phyloP scores from a whole-genome alignment of 1,140 invertebrate species.

The Bombyx mori region ASM3026992v2 NC_085132.1:9733501-9734000 shows the following conservation, averaged over 20 bases:
- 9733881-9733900: constrained; percentile 94
- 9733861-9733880: constrained; percentile 94
- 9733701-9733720: constrained; percentile 56
- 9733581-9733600: too few species aligned
- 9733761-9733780: constrained; percentile 95
- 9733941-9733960: not conserved
- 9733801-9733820: constrained; percentile 86
- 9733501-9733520: too few species aligned
- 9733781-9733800: constrained; percentile 98
- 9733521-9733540: too few species aligned
- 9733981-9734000: too few species aligned
- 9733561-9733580: too few species aligned
- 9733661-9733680: constrained; percentile 51
- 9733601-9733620: too few species aligned
- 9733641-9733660: constrained; percentile 57
- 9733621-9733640: constrained; percentile 15
- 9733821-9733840: constrained; percentile 81
- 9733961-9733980: too few species aligned
- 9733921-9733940: not conserved
- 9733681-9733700: constrained; percentile 53
- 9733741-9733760: constrained; percentile 86
- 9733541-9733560: too few species aligned
- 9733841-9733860: constrained; percentile 88
- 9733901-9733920: constrained; percentile 76
- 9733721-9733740: constrained; percentile 72